phyloP scores from a whole-genome alignment of 2,888 invertebrate genomes.

The Keiferia lycopersicella region DNA sequence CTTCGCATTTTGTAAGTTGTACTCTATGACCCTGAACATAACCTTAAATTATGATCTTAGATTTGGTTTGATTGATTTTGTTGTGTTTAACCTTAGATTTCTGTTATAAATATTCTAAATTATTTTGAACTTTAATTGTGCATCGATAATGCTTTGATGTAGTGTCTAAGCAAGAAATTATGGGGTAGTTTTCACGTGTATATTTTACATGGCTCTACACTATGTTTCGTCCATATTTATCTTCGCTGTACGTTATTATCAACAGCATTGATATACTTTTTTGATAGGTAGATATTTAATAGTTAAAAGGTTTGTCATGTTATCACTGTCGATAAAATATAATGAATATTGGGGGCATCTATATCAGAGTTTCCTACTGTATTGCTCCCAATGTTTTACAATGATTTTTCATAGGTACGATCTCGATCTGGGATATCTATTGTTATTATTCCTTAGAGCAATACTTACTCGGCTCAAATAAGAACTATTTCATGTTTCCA shows the following conservation, averaged over 20 bases:
- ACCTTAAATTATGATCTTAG: conserved; percentile 24
- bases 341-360: background rate
- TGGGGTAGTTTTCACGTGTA: background rate
- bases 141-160: background rate
- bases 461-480: too few species aligned
- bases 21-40: conserved; percentile 13
- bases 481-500: too few species aligned
- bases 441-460: too few species aligned
- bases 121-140: background rate
- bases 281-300: background rate
- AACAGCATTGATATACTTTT: background rate
- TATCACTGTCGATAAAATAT: background rate
- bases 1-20: conserved; percentile 16
- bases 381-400: too few species aligned
- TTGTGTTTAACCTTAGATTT: background rate
- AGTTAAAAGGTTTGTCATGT: conserved; percentile 2
- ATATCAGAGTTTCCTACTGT: background rate
- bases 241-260: conserved; percentile 1
- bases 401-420: too few species aligned
- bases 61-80: conserved; percentile 27
- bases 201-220: background rate
- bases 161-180: background rate
- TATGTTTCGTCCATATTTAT: conserved; percentile 7
- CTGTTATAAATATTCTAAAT: background rate
- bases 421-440: too few species aligned